These are phyloP conservation scores for Astyanax mexicanus DNA, from an alignment of 2,797 vertebrate species.

Conservation along the genomic window DNA sequence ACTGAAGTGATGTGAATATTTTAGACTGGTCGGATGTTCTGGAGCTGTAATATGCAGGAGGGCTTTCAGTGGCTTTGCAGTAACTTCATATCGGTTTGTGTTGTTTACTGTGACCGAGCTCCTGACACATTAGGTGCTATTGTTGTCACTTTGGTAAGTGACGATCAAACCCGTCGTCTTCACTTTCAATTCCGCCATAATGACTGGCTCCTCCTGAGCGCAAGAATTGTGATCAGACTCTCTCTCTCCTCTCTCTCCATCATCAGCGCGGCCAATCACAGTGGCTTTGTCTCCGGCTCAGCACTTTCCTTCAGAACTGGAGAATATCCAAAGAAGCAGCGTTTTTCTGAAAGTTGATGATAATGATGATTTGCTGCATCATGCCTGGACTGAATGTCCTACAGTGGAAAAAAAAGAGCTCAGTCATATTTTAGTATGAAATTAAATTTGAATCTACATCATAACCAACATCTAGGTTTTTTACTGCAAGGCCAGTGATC, in stretches of 20 bases:
- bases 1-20: neutral
- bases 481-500: neutral
- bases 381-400: neutral
- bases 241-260: conserved; percentile 14
- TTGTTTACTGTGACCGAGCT: conserved; percentile 8
- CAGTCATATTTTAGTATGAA: neutral
- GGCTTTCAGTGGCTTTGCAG: neutral
- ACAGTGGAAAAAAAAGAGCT: neutral
- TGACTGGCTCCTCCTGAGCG: conserved; percentile 38
- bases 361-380: conserved; percentile 25
- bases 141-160: conserved; percentile 46
- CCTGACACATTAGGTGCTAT: conserved; percentile 52
- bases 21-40: neutral
- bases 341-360: conserved; percentile 48
- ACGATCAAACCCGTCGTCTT: conserved; percentile 33
- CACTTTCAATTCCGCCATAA: conserved; percentile 35
- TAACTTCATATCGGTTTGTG: conserved; percentile 11
- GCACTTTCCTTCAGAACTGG: conserved; percentile 32
- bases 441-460: neutral
- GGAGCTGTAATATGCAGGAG: neutral
- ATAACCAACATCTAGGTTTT: neutral
- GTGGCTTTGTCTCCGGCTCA: conserved; percentile 39
- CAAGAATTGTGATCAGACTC: conserved; percentile 44
- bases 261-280: conserved; percentile 53
- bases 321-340: conserved; percentile 38